These are phyloP conservation scores for Protosalanx chinensis DNA, from an alignment of 2,797 vertebrate genomes.

Conservation along the genomic window DNA sequence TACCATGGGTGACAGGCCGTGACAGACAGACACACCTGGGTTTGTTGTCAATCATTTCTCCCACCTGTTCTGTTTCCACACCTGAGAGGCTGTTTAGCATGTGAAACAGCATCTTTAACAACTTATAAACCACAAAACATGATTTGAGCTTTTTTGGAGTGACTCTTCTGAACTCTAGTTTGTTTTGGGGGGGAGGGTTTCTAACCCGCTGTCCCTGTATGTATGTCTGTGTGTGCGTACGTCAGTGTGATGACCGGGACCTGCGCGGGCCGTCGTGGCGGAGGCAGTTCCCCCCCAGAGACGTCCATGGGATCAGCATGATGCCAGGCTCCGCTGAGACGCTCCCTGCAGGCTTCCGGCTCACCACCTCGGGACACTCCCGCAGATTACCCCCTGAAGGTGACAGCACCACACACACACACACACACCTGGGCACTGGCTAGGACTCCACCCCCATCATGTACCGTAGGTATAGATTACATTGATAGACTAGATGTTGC, in stretches of 20 bases:
- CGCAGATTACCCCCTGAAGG: conserved; percentile 89
- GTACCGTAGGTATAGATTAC: background rate
- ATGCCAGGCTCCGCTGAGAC: conserved; percentile 98
- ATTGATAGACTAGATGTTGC: background rate
- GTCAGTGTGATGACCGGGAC: conserved; percentile 82
- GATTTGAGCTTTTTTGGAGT: background rate
- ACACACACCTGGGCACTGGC: background rate
- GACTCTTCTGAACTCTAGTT: background rate
- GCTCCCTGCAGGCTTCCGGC: conserved; percentile 92
- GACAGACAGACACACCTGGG: conserved; percentile 15
- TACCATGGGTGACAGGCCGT: conserved; percentile 12
- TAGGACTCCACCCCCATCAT: background rate
- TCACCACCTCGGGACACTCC: conserved; percentile 89
- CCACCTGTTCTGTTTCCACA: background rate
- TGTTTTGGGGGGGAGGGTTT: no score
- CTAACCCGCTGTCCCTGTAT: no score
- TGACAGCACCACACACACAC: conserved; percentile 48
- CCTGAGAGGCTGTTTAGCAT: background rate
- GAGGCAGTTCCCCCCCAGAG: conserved; percentile 91
- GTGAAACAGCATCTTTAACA: no score
- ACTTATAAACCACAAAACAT: no score
- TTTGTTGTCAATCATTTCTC: conserved; percentile 11
- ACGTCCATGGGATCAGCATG: conserved; percentile 98
- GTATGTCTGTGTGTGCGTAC: conserved; percentile 25
- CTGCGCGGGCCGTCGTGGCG: conserved; percentile 93